phyloP scores from a whole-genome alignment of 2,888 invertebrate species.

The Aporophyla lueneburgensis region DNA sequence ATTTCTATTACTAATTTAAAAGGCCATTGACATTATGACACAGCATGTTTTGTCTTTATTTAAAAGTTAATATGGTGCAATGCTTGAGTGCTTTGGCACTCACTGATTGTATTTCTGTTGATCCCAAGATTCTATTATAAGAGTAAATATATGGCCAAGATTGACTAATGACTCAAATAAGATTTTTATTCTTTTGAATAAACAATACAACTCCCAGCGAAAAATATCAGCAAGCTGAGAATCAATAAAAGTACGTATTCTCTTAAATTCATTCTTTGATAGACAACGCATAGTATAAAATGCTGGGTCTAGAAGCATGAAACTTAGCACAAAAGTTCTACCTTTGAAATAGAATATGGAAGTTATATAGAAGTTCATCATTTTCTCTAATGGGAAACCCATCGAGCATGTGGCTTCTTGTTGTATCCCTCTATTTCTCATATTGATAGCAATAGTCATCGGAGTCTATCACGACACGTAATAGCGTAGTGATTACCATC shows the following conservation, averaged over 20 bases:
- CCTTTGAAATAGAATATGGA: not conserved
- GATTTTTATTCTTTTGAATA: not conserved
- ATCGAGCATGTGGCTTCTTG: not conserved
- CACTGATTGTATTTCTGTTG: slow-evolving; percentile 15
- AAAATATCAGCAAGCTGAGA: not conserved
- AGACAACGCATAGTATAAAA: not conserved
- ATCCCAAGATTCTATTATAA: slow-evolving; percentile 6
- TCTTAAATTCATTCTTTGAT: not conserved
- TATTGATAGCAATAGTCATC: slow-evolving; percentile 33
- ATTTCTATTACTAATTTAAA: slow-evolving; percentile 24
- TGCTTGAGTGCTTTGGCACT: slow-evolving; percentile 16
- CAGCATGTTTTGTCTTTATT: not conserved
- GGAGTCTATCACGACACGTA: slow-evolving; percentile 34
- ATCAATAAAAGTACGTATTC: not conserved
- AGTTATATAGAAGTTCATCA: not conserved
- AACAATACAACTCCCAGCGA: not conserved
- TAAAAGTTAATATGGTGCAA: not conserved
- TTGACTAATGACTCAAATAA: not conserved
- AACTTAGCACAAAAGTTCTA: not conserved
- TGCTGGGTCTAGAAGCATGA: not conserved
- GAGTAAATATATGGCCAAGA: not conserved
- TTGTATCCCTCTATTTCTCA: not conserved
- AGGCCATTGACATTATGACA: slow-evolving; percentile 2
- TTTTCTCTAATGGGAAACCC: too few relatives aligned
- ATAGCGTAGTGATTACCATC: slow-evolving; percentile 52